A percentile compares a stretch with the other conserved stretches of the same genome.
Evolutionary conservation across 2,888 invertebrate genomes (phyloP).

Genomic region (Neoscelio sp.): DNA sequence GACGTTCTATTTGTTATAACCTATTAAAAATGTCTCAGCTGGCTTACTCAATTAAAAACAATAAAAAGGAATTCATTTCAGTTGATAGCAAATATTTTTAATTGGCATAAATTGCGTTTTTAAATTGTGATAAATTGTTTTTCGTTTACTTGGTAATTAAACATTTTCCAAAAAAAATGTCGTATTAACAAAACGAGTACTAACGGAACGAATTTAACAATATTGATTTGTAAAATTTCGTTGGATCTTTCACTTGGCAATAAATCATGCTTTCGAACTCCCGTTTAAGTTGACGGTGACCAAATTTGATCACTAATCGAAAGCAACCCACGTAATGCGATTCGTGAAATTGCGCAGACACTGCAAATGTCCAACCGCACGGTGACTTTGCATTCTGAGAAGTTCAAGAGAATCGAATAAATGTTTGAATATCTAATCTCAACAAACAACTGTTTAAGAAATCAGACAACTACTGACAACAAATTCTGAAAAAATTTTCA

Average conservation of each 20-base stretch:
- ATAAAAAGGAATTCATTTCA: no score
- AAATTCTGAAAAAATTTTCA: constrained; percentile 4
- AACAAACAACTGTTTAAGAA: constrained; percentile 7
- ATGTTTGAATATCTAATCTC: constrained; percentile 26
- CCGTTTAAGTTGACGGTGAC: constrained; percentile 36
- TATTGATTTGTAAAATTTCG: not conserved
- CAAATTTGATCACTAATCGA: constrained; percentile 57
- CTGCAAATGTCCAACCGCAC: constrained; percentile 41
- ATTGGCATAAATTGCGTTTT: no score
- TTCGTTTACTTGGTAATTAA: no score
- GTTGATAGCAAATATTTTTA: no score
- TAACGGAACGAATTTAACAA: constrained; percentile 21
- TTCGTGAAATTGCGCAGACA: constrained; percentile 49
- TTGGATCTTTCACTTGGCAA: not conserved
- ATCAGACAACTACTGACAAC: constrained; percentile 8
- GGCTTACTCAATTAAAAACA: no score
- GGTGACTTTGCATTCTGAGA: constrained; percentile 44
- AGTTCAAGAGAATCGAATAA: constrained; percentile 44
- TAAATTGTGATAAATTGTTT: no score
- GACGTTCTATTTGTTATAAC: no score
- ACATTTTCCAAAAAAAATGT: no score
- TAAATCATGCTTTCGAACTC: constrained; percentile 5
- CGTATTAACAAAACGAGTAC: no score
- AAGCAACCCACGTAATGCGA: constrained; percentile 33
- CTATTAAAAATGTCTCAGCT: no score